Percentiles rank a stretch among this genome's conserved stretches.
Evolutionary conservation across 2,888 invertebrate species (phyloP).

Genomic region (Troides helena): DNA sequence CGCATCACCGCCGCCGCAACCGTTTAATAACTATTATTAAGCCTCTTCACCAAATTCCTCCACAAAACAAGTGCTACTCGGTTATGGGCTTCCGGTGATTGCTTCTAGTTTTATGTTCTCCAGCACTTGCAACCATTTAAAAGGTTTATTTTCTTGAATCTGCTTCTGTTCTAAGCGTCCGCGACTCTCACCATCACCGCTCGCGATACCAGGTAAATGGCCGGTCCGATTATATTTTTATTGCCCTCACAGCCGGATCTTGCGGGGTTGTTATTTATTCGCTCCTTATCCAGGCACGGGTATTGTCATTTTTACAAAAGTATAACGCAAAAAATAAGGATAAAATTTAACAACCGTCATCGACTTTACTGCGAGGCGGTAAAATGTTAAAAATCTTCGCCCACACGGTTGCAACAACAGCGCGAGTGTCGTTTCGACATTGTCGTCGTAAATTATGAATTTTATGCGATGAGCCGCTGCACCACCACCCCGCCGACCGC

Average conservation of each 20-base stretch:
- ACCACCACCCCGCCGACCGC: neutral
- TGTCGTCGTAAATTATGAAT: slow-evolving; percentile 24
- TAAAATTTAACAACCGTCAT: slow-evolving; percentile 27
- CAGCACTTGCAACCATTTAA: slow-evolving; percentile 25
- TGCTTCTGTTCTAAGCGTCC: neutral
- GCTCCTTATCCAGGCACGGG: slow-evolving; percentile 16
- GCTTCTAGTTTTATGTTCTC: slow-evolving; percentile 31
- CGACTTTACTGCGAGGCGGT: slow-evolving; percentile 23
- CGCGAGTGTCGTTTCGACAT: slow-evolving; percentile 26
- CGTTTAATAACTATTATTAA: slow-evolving; percentile 77
- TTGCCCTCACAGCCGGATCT: neutral
- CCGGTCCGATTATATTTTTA: neutral
- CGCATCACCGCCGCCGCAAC: slow-evolving; percentile 59
- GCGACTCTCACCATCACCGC: neutral
- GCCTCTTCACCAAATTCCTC: slow-evolving; percentile 67
- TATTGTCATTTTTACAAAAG: slow-evolving; percentile 27
- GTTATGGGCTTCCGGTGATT: slow-evolving; percentile 44
- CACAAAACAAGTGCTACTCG: slow-evolving; percentile 49
- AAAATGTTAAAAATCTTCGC: slow-evolving; percentile 24
- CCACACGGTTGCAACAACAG: slow-evolving; percentile 28
- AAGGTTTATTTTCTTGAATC: neutral
- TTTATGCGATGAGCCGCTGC: slow-evolving; percentile 11
- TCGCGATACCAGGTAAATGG: no score
- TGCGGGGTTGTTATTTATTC: slow-evolving; percentile 13
- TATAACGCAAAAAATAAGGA: slow-evolving; percentile 12